Evolutionary conservation across 1,140 invertebrate genomes (phyloP).

Genomic region (Phymorhynchus buccinoides): DNA sequence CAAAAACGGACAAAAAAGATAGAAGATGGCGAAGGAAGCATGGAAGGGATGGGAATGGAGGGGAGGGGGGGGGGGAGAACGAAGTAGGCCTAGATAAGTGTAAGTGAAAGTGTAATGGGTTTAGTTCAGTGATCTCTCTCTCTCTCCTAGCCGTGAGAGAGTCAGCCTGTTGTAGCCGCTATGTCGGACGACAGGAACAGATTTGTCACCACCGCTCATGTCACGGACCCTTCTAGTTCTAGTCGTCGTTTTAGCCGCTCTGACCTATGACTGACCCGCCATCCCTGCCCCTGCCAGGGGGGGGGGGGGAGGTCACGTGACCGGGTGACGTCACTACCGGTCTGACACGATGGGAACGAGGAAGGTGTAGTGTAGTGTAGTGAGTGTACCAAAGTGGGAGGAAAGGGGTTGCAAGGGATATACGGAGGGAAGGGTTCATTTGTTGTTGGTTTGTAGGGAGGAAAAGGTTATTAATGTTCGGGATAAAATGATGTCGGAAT

Average conservation of each 20-base stretch:
- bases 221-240: no score
- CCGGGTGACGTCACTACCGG: slow-evolving; percentile 9
- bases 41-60: no score
- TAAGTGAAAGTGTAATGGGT: not conserved
- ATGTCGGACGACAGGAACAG: not conserved
- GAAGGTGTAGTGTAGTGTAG: no score
- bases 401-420: no score
- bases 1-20: no score
- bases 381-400: no score
- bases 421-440: no score
- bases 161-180: not conserved
- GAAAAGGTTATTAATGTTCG: no score
- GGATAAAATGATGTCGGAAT: no score
- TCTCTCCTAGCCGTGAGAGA: not conserved
- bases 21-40: no score
- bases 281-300: not conserved
- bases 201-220: slow-evolving; percentile 5
- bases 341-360: not conserved
- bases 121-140: not conserved
- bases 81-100: not conserved
- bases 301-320: not conserved
- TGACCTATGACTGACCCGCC: not conserved
- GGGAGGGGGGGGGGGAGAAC: no score
- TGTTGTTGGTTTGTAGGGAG: no score
- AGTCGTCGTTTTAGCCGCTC: not conserved